Evolutionary conservation across 2,113 vertebrate genomes (phyloP).

Genomic region (Pica pica): DNA sequence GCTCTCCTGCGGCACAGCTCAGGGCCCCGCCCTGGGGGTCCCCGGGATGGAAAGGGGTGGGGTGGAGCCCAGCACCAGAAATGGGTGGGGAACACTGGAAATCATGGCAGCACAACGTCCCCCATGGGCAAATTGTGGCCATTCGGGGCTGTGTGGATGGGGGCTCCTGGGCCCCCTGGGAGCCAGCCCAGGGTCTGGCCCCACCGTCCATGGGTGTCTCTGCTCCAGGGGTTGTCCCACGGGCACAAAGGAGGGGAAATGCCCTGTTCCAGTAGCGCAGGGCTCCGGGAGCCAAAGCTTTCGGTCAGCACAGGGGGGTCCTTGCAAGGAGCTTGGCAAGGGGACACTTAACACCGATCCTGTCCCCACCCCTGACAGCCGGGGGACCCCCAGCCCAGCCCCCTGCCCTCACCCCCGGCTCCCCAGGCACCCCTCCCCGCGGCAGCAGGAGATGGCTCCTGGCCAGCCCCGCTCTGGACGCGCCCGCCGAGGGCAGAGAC

Average conservation of each 20-base stretch:
- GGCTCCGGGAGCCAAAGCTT: background rate
- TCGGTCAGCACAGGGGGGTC: background rate
- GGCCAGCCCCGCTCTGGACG: background rate
- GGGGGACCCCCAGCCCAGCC: background rate
- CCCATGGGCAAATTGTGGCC: rapidly evolving
- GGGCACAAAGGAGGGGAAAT: background rate
- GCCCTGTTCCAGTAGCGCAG: rapidly evolving
- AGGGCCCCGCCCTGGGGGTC: background rate
- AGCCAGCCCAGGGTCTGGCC: rapidly evolving
- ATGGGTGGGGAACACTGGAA: background rate
- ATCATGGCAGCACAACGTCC: background rate
- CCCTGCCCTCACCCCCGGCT: background rate
- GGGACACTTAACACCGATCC: background rate
- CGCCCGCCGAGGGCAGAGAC: background rate
- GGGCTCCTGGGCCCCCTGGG: background rate
- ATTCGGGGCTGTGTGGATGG: rapidly evolving
- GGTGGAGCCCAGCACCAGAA: background rate
- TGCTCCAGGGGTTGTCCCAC: background rate
- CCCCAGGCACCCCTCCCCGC: rapidly evolving
- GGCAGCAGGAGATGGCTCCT: background rate
- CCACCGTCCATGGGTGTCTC: background rate
- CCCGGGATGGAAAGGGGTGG: background rate
- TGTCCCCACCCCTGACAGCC: background rate
- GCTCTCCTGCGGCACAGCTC: background rate
- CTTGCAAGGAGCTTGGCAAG: background rate